A percentile compares a stretch with the other conserved stretches of the same genome.
Evolutionary conservation across 2,113 vertebrate species (phyloP).

Genomic region (Carlito syrichta): DNA sequence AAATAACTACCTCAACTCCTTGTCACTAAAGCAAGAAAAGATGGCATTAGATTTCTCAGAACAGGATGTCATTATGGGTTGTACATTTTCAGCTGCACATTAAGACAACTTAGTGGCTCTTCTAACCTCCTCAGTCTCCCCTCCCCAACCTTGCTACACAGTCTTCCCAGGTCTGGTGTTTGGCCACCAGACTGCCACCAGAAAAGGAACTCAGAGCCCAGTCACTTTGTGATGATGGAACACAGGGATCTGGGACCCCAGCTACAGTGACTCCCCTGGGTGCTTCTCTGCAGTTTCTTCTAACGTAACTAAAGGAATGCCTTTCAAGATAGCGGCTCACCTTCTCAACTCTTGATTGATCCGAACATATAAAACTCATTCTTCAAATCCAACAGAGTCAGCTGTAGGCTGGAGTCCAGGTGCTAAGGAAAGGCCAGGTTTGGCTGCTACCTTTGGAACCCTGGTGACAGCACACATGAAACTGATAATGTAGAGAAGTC

Average conservation of each 20-base stretch:
- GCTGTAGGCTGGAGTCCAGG: neutral
- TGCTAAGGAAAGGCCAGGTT: neutral
- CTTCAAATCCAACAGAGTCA: neutral
- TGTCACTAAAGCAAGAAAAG: slow-evolving; percentile 14
- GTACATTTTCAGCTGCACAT: neutral
- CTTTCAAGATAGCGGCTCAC: neutral
- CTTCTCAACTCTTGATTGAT: neutral
- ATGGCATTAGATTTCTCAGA: neutral
- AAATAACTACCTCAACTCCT: slow-evolving; percentile 39
- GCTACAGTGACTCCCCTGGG: neutral
- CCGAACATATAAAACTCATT: neutral
- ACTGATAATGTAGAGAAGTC: neutral
- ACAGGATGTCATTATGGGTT: neutral
- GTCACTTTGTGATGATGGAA: no score
- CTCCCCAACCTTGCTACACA: neutral
- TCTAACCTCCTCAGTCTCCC: neutral
- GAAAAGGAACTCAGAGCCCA: neutral
- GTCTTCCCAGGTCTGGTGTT: neutral
- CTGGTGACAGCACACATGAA: neutral
- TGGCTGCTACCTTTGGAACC: neutral
- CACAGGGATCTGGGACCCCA: neutral
- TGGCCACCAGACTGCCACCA: neutral
- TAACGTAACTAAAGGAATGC: neutral
- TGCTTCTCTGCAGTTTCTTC: neutral
- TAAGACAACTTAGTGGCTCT: neutral